Percentiles rank a stretch among this genome's conserved stretches.
These are phyloP conservation scores for Mesorhabditis sp. DNA, from an alignment of 2,888 invertebrate genomes.

Conservation along the genomic window DNA sequence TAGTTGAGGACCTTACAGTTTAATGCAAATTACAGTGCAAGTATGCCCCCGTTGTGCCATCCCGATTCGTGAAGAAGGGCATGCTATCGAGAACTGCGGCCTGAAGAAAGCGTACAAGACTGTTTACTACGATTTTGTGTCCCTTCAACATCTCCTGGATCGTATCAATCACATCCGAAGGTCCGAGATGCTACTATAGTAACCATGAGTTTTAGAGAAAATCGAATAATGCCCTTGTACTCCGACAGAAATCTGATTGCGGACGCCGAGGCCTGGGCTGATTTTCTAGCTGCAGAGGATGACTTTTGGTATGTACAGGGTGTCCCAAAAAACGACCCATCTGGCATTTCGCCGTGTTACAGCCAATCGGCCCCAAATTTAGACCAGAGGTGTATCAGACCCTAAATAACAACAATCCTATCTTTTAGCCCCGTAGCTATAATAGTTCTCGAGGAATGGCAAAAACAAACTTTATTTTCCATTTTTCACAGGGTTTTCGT, in stretches of 20 bases:
- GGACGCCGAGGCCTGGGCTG: background rate
- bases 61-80: background rate
- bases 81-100: background rate
- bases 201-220: background rate
- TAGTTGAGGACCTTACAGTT: no score
- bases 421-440: no score
- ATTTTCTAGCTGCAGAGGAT: background rate
- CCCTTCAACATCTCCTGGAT: background rate
- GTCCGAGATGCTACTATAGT: background rate
- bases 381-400: no score
- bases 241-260: background rate
- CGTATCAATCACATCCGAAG: conserved; percentile 4
- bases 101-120: background rate
- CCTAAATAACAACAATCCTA: no score
- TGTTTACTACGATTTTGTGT: background rate
- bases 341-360: no score
- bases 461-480: background rate
- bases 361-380: no score
- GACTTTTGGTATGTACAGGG: background rate
- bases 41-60: background rate
- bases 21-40: background rate
- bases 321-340: no score
- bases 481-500: no score
- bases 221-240: background rate
- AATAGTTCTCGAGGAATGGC: background rate